phyloP scores from a whole-genome alignment of 2,797 vertebrate genomes.

The Hypotaenidia philippensis region DNA sequence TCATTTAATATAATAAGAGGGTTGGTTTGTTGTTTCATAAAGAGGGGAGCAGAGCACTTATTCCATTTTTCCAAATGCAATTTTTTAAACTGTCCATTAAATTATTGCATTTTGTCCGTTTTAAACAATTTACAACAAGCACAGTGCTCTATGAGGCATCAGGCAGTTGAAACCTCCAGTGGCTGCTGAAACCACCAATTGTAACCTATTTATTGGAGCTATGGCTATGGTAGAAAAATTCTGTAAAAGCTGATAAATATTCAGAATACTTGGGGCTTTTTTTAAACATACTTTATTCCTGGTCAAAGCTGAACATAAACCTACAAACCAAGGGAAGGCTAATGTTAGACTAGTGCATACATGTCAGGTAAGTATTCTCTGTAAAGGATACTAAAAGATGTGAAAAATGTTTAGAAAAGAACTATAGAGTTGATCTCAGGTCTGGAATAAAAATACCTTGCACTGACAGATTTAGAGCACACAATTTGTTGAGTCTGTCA shows the following conservation, averaged over 20 bases:
- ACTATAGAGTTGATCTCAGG: background rate
- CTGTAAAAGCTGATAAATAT: background rate
- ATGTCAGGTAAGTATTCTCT: background rate
- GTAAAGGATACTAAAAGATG: background rate
- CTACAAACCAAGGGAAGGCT: background rate
- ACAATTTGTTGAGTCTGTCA: conserved; percentile 40
- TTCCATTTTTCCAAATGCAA: conserved; percentile 12
- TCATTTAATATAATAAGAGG: background rate
- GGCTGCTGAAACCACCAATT: conserved; percentile 22
- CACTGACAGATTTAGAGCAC: conserved; percentile 35
- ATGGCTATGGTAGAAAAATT: background rate
- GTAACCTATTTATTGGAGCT: background rate
- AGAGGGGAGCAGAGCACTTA: background rate
- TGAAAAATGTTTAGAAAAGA: background rate
- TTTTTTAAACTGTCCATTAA: background rate
- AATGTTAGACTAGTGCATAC: background rate
- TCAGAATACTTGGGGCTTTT: background rate
- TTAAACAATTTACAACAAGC: conserved; percentile 15
- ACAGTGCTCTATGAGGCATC: background rate
- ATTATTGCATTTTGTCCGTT: conserved; percentile 19
- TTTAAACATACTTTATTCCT: background rate
- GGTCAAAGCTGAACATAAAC: background rate
- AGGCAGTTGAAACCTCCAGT: background rate
- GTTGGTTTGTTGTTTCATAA: background rate
- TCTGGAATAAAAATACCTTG: conserved; percentile 40